phyloP scores from a whole-genome alignment of 2,113 vertebrate genomes.

The Proterorhinus semilunaris region DNA sequence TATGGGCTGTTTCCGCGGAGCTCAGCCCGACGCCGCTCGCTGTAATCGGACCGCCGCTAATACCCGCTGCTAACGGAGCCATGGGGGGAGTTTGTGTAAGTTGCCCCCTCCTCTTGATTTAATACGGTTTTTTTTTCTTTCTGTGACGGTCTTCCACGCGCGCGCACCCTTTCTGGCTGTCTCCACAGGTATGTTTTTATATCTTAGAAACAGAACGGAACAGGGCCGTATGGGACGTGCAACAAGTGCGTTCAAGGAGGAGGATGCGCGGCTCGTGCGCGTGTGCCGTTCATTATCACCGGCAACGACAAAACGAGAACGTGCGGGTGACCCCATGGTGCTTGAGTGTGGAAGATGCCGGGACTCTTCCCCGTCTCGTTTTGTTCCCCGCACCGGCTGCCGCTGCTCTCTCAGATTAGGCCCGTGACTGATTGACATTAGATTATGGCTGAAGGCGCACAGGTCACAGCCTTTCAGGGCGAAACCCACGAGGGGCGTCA shows the following conservation, averaged over 20 bases:
- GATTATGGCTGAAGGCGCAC: slow-evolving; percentile 61
- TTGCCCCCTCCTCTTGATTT: slow-evolving; percentile 44
- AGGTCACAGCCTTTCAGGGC: slow-evolving; percentile 51
- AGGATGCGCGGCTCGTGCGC: too few relatives aligned
- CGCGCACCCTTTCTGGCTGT: too few relatives aligned
- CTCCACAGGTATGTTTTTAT: too few relatives aligned
- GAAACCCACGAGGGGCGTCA: not conserved
- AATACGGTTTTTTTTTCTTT: not conserved
- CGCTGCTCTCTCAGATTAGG: slow-evolving; percentile 60
- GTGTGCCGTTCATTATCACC: too few relatives aligned
- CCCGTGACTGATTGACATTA: slow-evolving; percentile 67
- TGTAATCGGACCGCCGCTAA: slow-evolving; percentile 52
- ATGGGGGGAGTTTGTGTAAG: slow-evolving; percentile 70
- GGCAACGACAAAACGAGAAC: too few relatives aligned
- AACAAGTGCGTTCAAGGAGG: too few relatives aligned
- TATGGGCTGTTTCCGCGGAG: slow-evolving; percentile 57
- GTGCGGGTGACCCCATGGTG: too few relatives aligned
- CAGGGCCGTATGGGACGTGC: too few relatives aligned
- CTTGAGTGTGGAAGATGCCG: too few relatives aligned
- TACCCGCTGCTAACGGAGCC: slow-evolving; percentile 62
- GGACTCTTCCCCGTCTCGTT: not conserved
- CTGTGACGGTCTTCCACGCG: not conserved
- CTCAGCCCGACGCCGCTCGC: slow-evolving; percentile 41
- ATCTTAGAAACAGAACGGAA: too few relatives aligned
- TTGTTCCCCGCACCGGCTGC: slow-evolving; percentile 24